Base-by-base conservation (phyloP, 2,888 invertebrate genomes). In the Cephus pygmeus region DNA sequence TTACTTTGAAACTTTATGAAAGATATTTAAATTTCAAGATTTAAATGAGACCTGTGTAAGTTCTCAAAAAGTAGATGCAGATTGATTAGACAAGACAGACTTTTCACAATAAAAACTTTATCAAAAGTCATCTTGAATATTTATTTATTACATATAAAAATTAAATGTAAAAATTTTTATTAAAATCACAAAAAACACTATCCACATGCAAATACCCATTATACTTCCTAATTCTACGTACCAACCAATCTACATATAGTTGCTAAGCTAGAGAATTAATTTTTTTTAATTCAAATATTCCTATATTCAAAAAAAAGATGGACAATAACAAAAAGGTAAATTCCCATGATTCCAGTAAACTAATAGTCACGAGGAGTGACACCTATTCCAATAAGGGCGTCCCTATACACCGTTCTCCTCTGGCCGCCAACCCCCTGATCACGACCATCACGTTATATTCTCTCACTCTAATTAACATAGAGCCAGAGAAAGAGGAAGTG, bases 301-400 rank as follows among this genome's bases (percentile, higher is more conserved):
- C 30, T 23, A 11, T 9, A 34, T 11, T 31, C 9, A 56, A 23
- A 30, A 34, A 30, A 71, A 71, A 11, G 11, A 31, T 34, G 30
- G 9, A 6, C 56, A 56, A 56, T 56, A 15, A 56, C 78, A 82
- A 80, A 80, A 82, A 81, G 80, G 78, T 81, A 82, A 80, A 83
- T 80, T 80, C 77, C 79, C 80, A 83, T 81, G 81, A 83, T 82
- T 83, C 81, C 79, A 80, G 80, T 80, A 79, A 78, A 79, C 79
- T 79, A 56, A 69, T 76, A 77, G 80, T 80, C 80, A 79, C 80
- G 80, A 80, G 79, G 81, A 81, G 83, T 86, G 87, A 87, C 86
- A 87, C 87, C 87, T 85, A 87, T 85, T 85, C 84, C 81, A 85
- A 81, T 74, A 76, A 84, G 82, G 82, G 83, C 68, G 30, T 36